Evolutionary conservation across 2,113 vertebrate species (phyloP).

Genomic region (Podocnemis expansa): DNA sequence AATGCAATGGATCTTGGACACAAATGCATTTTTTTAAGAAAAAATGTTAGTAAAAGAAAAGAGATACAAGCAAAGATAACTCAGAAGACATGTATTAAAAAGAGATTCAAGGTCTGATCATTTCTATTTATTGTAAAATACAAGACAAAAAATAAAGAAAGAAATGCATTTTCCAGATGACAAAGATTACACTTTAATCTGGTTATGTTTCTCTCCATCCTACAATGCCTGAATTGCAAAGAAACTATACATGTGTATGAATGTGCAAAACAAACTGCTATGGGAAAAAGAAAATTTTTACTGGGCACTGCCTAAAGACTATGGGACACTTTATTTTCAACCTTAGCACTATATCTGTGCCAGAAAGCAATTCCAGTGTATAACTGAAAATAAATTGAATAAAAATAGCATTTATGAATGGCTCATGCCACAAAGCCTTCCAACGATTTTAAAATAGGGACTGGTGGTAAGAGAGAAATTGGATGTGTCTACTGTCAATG

Average conservation of each 20-base stretch:
- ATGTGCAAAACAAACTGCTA: neutral
- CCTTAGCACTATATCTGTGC: neutral
- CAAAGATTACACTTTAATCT: neutral
- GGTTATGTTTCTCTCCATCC: neutral
- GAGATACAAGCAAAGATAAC: neutral
- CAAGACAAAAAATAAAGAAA: neutral
- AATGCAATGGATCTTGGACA: neutral
- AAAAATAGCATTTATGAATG: conserved; percentile 10
- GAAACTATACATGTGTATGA: neutral
- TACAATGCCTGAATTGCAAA: neutral
- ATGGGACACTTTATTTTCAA: neutral
- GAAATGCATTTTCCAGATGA: neutral
- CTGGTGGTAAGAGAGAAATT: conserved; percentile 37
- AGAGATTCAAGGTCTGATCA: neutral
- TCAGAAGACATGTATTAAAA: neutral
- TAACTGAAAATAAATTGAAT: neutral
- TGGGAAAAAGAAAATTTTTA: neutral
- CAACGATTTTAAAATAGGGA: conserved; percentile 24
- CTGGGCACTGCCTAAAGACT: neutral
- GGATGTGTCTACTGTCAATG: conserved; percentile 18
- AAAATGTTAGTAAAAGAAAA: neutral
- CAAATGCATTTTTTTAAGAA: neutral
- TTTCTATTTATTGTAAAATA: neutral
- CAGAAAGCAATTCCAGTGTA: neutral
- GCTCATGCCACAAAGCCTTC: neutral